Evolutionary conservation across 1,140 invertebrate genomes (phyloP).

Genomic region (Paraescarpia echinospica): DNA sequence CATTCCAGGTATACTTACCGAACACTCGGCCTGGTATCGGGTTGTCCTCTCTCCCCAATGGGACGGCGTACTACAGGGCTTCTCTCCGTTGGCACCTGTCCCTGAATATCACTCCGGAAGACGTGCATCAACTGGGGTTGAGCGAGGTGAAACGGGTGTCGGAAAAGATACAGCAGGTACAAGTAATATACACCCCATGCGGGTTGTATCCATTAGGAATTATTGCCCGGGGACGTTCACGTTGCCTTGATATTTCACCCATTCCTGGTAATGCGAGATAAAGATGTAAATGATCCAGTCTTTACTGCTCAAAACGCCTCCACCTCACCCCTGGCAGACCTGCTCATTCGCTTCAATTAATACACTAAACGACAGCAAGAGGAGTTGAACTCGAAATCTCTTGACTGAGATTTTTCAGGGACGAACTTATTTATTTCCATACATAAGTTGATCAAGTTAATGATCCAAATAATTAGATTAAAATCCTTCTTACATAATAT

Average conservation of each 20-base stretch:
- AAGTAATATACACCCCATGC: too few species aligned
- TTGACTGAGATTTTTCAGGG: background rate
- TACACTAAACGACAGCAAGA: too few species aligned
- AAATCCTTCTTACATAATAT: background rate
- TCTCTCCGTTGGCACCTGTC: slow-evolving; percentile 56
- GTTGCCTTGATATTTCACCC: too few species aligned
- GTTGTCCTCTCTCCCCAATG: slow-evolving; percentile 47
- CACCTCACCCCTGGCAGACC: too few species aligned
- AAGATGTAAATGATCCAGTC: too few species aligned
- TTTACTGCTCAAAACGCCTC: too few species aligned
- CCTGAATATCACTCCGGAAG: slow-evolving; percentile 44
- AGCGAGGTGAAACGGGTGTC: slow-evolving; percentile 56
- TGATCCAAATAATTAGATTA: background rate
- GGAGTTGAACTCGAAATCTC: too few species aligned
- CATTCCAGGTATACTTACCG: background rate
- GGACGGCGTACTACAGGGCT: slow-evolving; percentile 50
- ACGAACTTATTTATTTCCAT: background rate
- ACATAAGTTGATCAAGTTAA: background rate
- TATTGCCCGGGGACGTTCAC: background rate
- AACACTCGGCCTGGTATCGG: background rate
- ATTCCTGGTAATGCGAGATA: too few species aligned
- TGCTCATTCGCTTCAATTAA: too few species aligned
- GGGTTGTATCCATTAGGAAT: background rate
- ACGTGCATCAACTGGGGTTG: slow-evolving; percentile 56
- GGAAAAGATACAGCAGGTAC: slow-evolving; percentile 50